Conservation (phyloP, 2,113 vertebrate species). For the Pyxicephalus adspersus region DNA sequence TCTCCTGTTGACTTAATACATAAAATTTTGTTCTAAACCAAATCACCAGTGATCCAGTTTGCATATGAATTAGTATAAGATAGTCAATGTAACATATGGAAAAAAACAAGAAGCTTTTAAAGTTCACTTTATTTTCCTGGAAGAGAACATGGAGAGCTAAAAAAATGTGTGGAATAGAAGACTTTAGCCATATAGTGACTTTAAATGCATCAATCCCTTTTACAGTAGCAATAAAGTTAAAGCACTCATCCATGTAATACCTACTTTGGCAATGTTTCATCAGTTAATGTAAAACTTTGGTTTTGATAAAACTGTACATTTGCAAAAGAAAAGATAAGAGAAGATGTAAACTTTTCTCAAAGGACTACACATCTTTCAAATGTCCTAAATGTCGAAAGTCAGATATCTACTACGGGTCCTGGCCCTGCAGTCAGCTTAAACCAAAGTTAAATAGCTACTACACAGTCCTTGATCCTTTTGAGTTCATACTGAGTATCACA, state of each 20-base stretch:
- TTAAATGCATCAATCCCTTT: slow-evolving; percentile 53
- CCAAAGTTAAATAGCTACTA: too few species aligned
- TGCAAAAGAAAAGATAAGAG: too few species aligned
- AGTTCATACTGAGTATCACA: too few species aligned
- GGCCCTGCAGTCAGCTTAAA: too few species aligned
- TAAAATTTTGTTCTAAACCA: neutral
- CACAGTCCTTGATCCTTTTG: too few species aligned
- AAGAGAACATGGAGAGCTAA: neutral
- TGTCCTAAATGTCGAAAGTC: too few species aligned
- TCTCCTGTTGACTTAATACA: neutral
- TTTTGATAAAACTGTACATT: too few species aligned
- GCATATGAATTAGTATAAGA: neutral
- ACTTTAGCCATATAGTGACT: slow-evolving; percentile 3
- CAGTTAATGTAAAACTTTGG: slow-evolving; percentile 27
- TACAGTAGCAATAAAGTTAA: slow-evolving; percentile 48
- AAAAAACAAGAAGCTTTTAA: slow-evolving; percentile 14
- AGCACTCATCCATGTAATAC: slow-evolving; percentile 46
- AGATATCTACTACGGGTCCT: too few species aligned
- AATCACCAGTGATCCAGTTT: neutral
- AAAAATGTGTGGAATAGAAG: neutral
- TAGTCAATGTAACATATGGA: neutral
- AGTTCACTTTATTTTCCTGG: neutral
- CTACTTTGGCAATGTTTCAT: slow-evolving; percentile 30
- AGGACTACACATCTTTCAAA: too few species aligned
- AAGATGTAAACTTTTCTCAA: too few species aligned